These are phyloP conservation scores for Eumacrocentrus americanus DNA, from an alignment of 2,888 invertebrate genomes.

Conservation along the genomic window DNA sequence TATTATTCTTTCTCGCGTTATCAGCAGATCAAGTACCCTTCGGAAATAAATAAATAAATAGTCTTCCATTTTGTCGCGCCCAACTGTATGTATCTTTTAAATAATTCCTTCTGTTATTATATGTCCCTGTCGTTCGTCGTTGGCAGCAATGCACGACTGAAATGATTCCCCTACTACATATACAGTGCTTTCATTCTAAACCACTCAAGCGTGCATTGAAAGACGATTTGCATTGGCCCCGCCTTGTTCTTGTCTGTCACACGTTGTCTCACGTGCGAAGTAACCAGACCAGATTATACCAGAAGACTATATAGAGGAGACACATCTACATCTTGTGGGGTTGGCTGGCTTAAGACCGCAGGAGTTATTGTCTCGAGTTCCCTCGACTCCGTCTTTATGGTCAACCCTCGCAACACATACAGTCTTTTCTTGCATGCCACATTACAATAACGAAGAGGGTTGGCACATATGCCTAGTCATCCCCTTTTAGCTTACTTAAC, in stretches of 20 bases:
- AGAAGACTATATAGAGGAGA: constrained; percentile 9
- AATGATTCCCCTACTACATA: constrained; percentile 22
- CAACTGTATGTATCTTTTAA: too few relatives aligned
- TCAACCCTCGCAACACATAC: background rate
- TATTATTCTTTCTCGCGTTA: background rate
- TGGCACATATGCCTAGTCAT: background rate
- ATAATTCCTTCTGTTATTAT: too few relatives aligned
- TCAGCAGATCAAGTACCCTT: background rate
- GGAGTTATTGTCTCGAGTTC: constrained; percentile 22
- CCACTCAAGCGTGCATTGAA: constrained; percentile 50
- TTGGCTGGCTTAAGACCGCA: constrained; percentile 42
- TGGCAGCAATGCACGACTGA: background rate
- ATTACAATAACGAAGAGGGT: background rate
- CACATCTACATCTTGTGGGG: constrained; percentile 28
- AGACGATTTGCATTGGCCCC: constrained; percentile 48
- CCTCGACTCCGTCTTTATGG: constrained; percentile 34
- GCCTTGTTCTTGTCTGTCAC: constrained; percentile 39
- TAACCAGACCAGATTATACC: constrained; percentile 16
- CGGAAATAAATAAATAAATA: too few relatives aligned
- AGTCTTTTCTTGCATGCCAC: too few relatives aligned
- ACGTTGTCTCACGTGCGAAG: constrained; percentile 16
- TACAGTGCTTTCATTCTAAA: constrained; percentile 45
- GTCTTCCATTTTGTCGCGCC: too few relatives aligned
- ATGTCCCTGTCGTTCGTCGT: too few relatives aligned
- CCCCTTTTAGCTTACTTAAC: too few relatives aligned